Evolutionary conservation across 1,140 invertebrate genomes (phyloP).

Genomic region (Holotrichia oblita): DNA sequence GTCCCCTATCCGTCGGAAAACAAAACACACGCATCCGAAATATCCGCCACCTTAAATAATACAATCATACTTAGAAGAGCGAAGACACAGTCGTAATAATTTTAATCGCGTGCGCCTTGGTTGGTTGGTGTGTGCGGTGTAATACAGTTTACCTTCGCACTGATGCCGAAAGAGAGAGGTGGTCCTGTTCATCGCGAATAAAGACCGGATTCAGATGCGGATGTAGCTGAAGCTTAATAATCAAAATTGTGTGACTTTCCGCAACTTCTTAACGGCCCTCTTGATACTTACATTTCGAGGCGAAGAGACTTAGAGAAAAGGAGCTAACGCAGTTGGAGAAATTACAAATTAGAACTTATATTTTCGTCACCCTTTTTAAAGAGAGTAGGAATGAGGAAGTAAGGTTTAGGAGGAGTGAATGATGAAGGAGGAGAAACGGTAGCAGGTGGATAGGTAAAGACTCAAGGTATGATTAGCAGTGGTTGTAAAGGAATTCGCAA

Average conservation of each 20-base stretch:
- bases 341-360: conserved; percentile 30
- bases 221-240: conserved; percentile 20
- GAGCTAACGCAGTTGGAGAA: conserved; percentile 17
- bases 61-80: conserved; percentile 22
- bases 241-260: conserved; percentile 30
- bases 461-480: too few relatives aligned
- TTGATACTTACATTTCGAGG: too few relatives aligned
- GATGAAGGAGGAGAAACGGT: background rate
- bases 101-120: background rate
- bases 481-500: too few relatives aligned
- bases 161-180: background rate
- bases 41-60: conserved; percentile 31
- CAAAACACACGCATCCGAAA: conserved; percentile 23
- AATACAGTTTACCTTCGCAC: background rate
- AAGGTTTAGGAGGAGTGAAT: too few relatives aligned
- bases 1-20: background rate
- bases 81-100: conserved; percentile 12
- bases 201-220: conserved; percentile 25
- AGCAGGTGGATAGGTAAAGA: background rate
- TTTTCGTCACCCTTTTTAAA: conserved; percentile 26
- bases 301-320: conserved; percentile 3
- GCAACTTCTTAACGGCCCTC: conserved; percentile 32
- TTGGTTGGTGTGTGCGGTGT: background rate
- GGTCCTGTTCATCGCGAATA: background rate
- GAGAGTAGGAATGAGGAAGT: background rate